A percentile compares a stretch with the other conserved stretches of the same genome.
Conservation (phyloP, 1,140 invertebrate species). For the Drosophila nasuta region DNA sequence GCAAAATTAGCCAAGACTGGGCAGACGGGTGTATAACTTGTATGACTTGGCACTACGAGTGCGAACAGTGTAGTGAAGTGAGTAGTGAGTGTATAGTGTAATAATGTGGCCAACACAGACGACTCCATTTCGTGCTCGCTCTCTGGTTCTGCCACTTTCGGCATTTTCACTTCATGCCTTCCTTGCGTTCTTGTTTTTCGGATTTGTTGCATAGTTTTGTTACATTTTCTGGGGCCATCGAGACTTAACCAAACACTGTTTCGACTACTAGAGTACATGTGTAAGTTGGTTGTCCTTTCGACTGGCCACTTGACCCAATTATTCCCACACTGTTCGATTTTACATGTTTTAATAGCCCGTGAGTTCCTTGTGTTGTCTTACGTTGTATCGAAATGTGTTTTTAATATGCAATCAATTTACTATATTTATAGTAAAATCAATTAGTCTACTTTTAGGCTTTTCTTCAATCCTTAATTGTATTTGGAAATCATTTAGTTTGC, state of each 20-base stretch:
- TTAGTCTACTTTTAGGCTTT: constrained; percentile 3
- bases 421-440: constrained; percentile 4
- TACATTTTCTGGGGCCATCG: constrained; percentile 2
- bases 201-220: constrained; percentile 52
- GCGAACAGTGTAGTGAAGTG: not conserved
- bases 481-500: not conserved
- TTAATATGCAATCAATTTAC: too few relatives aligned
- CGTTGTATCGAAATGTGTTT: not conserved
- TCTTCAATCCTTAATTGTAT: not conserved
- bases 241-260: constrained; percentile 9
- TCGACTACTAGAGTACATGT: constrained; percentile 7
- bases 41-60: constrained; percentile 19
- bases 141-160: constrained; percentile 16
- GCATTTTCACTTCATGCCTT: constrained; percentile 19
- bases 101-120: constrained; percentile 37
- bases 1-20: constrained; percentile 38
- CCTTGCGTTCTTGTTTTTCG: not conserved
- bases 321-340: constrained; percentile 11
- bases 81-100: not conserved
- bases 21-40: not conserved
- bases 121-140: constrained; percentile 22
- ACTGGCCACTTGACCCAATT: constrained; percentile 72
- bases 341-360: constrained; percentile 17
- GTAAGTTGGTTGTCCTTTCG: constrained; percentile 49
- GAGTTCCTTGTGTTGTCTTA: not conserved